Base-by-base conservation (phyloP, 2,888 invertebrate species). In the Bhutanitis thaidina region DNA sequence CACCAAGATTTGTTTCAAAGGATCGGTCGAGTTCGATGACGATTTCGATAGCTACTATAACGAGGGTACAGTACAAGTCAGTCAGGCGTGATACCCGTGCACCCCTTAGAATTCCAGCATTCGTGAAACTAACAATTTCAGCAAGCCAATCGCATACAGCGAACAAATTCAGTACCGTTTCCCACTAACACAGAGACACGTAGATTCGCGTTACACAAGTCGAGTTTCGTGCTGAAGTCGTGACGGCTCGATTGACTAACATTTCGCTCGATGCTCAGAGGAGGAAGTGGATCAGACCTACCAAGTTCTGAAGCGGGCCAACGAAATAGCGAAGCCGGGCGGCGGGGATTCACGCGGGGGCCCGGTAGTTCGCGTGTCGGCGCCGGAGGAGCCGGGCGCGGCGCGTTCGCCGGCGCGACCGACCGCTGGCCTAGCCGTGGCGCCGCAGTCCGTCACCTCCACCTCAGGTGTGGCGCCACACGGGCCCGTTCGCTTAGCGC, bases 291-390 rank as follows among this genome's bases (percentile, higher is more conserved):
- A 97, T 92, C 94, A 94, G 90, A 96, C 96, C 87, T 97, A 97
- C 91, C 96, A 96, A 92, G 96, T 97, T 83, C 93, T 97, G 91
- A 97, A 97, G 92, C 96, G 97, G 86, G 97, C 97, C 77, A 96
- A 96, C 80, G 96, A 97, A 92, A 95, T 96, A 77, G 92, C 93
- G 71, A 92, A 91, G 80, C 87, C 89, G 72, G 80, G 78, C 90
- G 81, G 75, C 30, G 30, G 30, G 30, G 30, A 30, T 10, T 30
- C 30, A 74, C 80, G 80, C 82, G 89, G 86, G 71, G 79, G 80
- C 60, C 84, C 83, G 54, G 80, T 84, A 69, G 87, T 87, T 66
- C 86, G 85, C 64, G 85, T 85, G 77, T 80, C 84, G 62, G 80
- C 84, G 64, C 69, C 71, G 52, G 68, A 67, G 62, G 65, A 63